These are phyloP conservation scores for Rhinogobius similis DNA, from an alignment of 2,113 vertebrate genomes.

Conservation along the genomic window DNA sequence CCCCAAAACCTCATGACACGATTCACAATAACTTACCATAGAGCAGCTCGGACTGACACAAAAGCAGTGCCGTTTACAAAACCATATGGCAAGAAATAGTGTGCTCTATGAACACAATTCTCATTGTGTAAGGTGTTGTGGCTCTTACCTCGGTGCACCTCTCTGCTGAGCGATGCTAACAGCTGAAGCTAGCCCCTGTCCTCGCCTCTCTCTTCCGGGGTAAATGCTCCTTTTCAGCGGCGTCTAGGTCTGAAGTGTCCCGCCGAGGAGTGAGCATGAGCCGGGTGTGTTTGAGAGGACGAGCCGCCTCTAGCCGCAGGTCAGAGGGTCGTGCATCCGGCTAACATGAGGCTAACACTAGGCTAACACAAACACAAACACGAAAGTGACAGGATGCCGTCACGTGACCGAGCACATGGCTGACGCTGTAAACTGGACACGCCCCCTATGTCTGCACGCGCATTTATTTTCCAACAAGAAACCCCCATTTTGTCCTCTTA, in stretches of 20 bases:
- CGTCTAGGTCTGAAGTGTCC: not conserved
- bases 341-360: too few relatives aligned
- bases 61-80: too few relatives aligned
- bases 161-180: conserved; percentile 7
- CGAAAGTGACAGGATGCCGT: not conserved
- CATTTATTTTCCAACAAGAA: too few relatives aligned
- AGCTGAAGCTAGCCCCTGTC: conserved; percentile 1
- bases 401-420: conserved; percentile 8
- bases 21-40: too few relatives aligned
- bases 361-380: not conserved
- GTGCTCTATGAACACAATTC: too few relatives aligned
- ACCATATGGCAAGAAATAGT: too few relatives aligned
- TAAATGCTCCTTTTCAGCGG: not conserved
- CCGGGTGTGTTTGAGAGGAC: not conserved
- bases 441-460: not conserved
- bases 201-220: not conserved
- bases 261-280: not conserved
- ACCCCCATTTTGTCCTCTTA: too few relatives aligned
- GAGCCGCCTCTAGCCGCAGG: not conserved
- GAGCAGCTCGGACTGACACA: too few relatives aligned
- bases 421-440: conserved; percentile 35
- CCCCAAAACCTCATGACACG: not conserved
- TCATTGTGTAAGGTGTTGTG: too few relatives aligned
- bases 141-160: conserved; percentile 9
- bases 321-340: not conserved